phyloP scores from a whole-genome alignment of 2,797 vertebrate genomes.

The Ciconia nigra region DNA sequence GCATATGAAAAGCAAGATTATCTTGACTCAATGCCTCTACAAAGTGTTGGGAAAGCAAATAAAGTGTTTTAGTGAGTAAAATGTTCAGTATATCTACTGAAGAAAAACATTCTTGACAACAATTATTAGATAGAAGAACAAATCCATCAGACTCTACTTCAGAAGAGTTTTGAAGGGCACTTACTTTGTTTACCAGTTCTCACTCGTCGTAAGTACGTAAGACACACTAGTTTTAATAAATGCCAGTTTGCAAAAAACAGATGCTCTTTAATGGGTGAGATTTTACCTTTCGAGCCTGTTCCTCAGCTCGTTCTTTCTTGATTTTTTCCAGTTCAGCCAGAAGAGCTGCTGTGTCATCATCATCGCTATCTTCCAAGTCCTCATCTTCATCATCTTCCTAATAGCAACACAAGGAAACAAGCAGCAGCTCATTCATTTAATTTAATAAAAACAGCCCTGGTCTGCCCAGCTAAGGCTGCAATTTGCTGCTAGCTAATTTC shows the following conservation, averaged over 20 bases:
- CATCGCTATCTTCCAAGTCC: slow-evolving; percentile 92
- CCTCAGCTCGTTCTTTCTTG: slow-evolving; percentile 96
- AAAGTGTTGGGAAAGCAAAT: not conserved
- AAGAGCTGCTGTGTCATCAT: slow-evolving; percentile 96
- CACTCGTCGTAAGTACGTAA: not conserved
- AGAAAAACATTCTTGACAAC: not conserved
- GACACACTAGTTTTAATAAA: not conserved
- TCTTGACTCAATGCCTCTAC: not conserved
- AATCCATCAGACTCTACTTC: not conserved
- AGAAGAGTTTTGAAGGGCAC: not conserved
- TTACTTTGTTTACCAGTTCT: not conserved
- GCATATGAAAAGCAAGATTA: not conserved
- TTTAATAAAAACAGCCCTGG: not conserved
- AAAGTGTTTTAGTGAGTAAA: not conserved
- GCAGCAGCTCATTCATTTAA: not conserved
- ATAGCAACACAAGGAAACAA: not conserved
- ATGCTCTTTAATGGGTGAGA: not conserved
- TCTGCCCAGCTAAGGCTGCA: not conserved
- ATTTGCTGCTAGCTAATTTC: not conserved
- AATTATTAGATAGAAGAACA: not conserved
- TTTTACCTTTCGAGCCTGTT: slow-evolving; percentile 93
- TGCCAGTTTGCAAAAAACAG: not conserved
- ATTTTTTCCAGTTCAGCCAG: slow-evolving; percentile 97
- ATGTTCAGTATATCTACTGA: not conserved
- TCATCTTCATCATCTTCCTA: slow-evolving; percentile 86